These are phyloP conservation scores for Nomada lathburiana DNA, from an alignment of 2,888 invertebrate genomes.

Conservation along the genomic window DNA sequence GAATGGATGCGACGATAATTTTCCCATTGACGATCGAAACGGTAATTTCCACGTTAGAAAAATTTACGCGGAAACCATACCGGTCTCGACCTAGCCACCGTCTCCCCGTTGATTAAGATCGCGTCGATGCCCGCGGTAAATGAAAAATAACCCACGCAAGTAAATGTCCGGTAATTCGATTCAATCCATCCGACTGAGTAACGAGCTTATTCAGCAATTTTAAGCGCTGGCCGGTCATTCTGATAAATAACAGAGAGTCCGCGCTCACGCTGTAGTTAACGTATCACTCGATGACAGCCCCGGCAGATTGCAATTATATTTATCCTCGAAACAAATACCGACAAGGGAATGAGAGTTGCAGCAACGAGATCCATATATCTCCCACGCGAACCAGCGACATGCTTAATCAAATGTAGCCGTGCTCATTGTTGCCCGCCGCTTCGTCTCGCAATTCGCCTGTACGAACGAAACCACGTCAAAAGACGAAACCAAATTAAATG, in stretches of 20 bases:
- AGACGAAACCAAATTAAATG: slow-evolving; percentile 20
- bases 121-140: background rate
- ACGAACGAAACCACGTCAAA: too few species aligned
- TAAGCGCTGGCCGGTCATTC: too few species aligned
- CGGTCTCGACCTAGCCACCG: slow-evolving; percentile 1
- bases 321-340: background rate
- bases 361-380: background rate
- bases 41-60: slow-evolving; percentile 70
- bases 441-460: too few species aligned
- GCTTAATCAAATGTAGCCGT: too few species aligned
- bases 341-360: too few species aligned
- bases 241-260: too few species aligned
- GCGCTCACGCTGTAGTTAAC: too few species aligned
- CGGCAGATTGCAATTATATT: background rate
- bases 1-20: too few species aligned
- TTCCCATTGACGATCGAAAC: slow-evolving; percentile 24
- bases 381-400: too few species aligned
- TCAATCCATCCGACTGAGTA: background rate
- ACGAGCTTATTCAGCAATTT: too few species aligned
- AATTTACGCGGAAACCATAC: slow-evolving; percentile 63
- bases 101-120: background rate
- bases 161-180: slow-evolving; percentile 5
- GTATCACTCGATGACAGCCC: background rate
- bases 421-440: too few species aligned
- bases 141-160: too few species aligned